phyloP scores from a whole-genome alignment of 2,888 invertebrate species.

The Pantelozetes paolii region DNA sequence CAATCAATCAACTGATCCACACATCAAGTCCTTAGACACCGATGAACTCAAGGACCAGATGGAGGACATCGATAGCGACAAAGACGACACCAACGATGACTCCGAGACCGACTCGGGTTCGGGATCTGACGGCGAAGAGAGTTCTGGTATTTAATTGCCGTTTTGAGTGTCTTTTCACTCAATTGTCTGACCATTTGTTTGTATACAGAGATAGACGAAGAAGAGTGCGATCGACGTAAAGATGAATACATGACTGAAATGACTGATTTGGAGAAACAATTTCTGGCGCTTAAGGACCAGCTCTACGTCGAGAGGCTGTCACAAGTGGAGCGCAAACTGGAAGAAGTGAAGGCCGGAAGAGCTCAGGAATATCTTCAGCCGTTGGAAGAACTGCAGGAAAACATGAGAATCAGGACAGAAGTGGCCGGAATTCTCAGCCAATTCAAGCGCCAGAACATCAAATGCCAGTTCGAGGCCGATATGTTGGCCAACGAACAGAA shows the following conservation, averaged over 20 bases:
- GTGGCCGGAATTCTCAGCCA: conserved; percentile 75
- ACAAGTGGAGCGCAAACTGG: conserved; percentile 76
- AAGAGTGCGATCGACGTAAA: conserved; percentile 77
- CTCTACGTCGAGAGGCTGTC: conserved; percentile 74
- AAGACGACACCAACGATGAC: conserved; percentile 46
- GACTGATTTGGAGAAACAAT: conserved; percentile 82
- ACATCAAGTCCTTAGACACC: background rate
- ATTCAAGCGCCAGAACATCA: conserved; percentile 73
- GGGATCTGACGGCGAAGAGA: conserved; percentile 44
- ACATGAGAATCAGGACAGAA: conserved; percentile 75
- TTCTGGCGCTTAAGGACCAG: conserved; percentile 78
- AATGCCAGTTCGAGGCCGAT: conserved; percentile 80
- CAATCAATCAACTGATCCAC: background rate
- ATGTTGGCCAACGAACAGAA: conserved; percentile 82
- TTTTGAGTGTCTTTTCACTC: background rate
- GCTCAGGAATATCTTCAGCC: conserved; percentile 85
- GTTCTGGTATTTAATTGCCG: conserved; percentile 23
- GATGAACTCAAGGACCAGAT: conserved; percentile 39
- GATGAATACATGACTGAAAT: conserved; percentile 79
- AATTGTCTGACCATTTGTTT: background rate
- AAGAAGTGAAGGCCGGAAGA: conserved; percentile 76
- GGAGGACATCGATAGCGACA: conserved; percentile 47
- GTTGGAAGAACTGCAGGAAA: conserved; percentile 76
- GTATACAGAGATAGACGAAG: conserved; percentile 77
- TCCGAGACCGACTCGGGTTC: conserved; percentile 45